These are phyloP conservation scores for Ophonus ardosiacus DNA, from an alignment of 2,888 invertebrate species.

Conservation along the genomic window DNA sequence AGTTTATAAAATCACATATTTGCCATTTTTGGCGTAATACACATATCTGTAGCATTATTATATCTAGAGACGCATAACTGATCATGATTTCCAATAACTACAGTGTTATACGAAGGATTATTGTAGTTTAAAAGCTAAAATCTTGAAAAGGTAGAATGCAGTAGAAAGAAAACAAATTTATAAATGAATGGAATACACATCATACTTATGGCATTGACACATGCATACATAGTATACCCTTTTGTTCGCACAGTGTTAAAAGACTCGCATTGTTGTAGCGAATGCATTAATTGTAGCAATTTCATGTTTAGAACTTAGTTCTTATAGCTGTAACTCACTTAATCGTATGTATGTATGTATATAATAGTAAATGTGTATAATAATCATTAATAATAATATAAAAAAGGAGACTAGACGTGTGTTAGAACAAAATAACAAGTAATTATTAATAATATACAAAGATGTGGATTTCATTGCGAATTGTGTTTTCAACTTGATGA, in stretches of 20 bases:
- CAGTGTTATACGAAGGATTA: too few species aligned
- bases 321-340: slow-evolving; percentile 49
- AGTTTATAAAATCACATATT: too few species aligned
- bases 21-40: too few species aligned
- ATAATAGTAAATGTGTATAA: slow-evolving; percentile 56
- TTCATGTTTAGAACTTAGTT: slow-evolving; percentile 49
- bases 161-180: slow-evolving; percentile 1
- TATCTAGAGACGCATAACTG: too few species aligned
- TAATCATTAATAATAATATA: slow-evolving; percentile 54
- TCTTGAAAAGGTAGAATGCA: neutral
- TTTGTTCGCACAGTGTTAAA: slow-evolving; percentile 46
- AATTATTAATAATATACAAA: slow-evolving; percentile 60
- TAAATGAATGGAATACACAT: slow-evolving; percentile 57
- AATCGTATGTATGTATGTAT: slow-evolving; percentile 53
- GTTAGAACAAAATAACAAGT: slow-evolving; percentile 60
- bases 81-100: too few species aligned
- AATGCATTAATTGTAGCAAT: slow-evolving; percentile 42
- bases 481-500: slow-evolving; percentile 3
- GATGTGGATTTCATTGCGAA: slow-evolving; percentile 35
- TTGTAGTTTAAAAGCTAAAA: neutral
- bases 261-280: slow-evolving; percentile 34
- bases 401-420: slow-evolving; percentile 60
- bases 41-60: too few species aligned
- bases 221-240: slow-evolving; percentile 59
- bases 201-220: slow-evolving; percentile 58